A percentile compares a stretch with the other conserved stretches of the same genome.
These are phyloP conservation scores for Platycheirus albimanus DNA, from an alignment of 2,888 invertebrate species.

Conservation along the genomic window DNA sequence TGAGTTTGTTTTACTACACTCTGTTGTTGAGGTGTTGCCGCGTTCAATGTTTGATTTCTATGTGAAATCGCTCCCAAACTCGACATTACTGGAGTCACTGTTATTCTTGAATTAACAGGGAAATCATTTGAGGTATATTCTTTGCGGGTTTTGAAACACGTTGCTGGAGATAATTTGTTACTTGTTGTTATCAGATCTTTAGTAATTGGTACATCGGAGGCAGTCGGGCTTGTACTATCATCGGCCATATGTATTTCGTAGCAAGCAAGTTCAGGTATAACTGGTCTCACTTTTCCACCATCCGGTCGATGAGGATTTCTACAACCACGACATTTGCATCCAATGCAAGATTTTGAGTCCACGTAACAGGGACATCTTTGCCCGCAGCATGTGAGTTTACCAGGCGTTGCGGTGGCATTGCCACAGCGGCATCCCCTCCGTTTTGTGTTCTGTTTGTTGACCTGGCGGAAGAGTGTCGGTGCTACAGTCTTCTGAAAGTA, in stretches of 20 bases:
- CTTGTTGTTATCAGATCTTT: conserved; percentile 50
- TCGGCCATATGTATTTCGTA: conserved; percentile 84
- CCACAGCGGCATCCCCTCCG: conserved; percentile 94
- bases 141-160: conserved; percentile 54
- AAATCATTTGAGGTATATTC: conserved; percentile 53
- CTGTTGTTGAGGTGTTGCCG: conserved; percentile 48
- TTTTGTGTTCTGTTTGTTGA: conserved; percentile 80
- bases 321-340: conserved; percentile 96
- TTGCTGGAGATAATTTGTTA: conserved; percentile 22
- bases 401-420: conserved; percentile 93
- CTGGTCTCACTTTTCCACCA: conserved; percentile 88
- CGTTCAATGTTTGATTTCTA: conserved; percentile 45
- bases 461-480: conserved; percentile 67
- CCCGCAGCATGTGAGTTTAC: conserved; percentile 95
- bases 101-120: conserved; percentile 59
- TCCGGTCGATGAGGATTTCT: conserved; percentile 94
- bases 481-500: conserved; percentile 67
- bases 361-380: conserved; percentile 97
- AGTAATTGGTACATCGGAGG: conserved; percentile 74
- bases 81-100: conserved; percentile 52
- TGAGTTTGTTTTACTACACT: conserved; percentile 57
- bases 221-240: conserved; percentile 75
- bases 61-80: conserved; percentile 46
- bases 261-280: conserved; percentile 87
- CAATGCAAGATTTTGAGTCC: conserved; percentile 93